phyloP scores from a whole-genome alignment of 2,888 invertebrate species.

The Panzeria rudis region DNA sequence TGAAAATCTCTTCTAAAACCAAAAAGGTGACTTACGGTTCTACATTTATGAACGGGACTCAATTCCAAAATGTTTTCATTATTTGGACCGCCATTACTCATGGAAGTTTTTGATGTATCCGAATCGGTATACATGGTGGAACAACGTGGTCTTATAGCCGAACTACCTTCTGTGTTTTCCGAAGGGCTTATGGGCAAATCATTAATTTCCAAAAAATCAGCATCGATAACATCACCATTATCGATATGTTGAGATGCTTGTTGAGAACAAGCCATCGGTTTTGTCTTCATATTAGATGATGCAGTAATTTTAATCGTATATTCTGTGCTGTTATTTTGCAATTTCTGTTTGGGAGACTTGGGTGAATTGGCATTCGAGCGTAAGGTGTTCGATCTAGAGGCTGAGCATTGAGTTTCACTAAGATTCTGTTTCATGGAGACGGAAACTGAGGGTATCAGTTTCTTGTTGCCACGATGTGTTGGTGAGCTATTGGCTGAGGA shows the following conservation, averaged over 20 bases:
- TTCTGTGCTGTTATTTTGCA: slow-evolving; percentile 72
- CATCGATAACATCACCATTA: slow-evolving; percentile 51
- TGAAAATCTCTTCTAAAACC: not conserved
- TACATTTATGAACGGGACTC: slow-evolving; percentile 79
- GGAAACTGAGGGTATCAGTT: slow-evolving; percentile 78
- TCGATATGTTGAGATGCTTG: not conserved
- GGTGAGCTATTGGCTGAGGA: slow-evolving; percentile 56
- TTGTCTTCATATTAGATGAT: slow-evolving; percentile 38
- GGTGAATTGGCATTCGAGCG: slow-evolving; percentile 69
- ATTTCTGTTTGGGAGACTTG: slow-evolving; percentile 73
- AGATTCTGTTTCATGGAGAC: slow-evolving; percentile 82
- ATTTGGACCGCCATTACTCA: slow-evolving; percentile 42
- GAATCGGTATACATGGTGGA: slow-evolving; percentile 79
- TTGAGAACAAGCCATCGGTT: slow-evolving; percentile 14
- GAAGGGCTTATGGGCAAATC: slow-evolving; percentile 51
- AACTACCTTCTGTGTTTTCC: slow-evolving; percentile 58
- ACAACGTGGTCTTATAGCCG: slow-evolving; percentile 76
- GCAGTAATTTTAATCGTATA: slow-evolving; percentile 77
- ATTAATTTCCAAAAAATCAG: slow-evolving; percentile 67
- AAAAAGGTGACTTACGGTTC: slow-evolving; percentile 77
- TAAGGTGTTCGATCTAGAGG: slow-evolving; percentile 66
- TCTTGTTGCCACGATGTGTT: slow-evolving; percentile 70
- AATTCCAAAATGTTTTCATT: slow-evolving; percentile 74
- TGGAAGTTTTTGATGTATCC: slow-evolving; percentile 44
- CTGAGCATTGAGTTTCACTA: slow-evolving; percentile 80